Base-by-base conservation (phyloP, 2,888 invertebrate genomes). In the Mesopsocus fuscifrons region DNA sequence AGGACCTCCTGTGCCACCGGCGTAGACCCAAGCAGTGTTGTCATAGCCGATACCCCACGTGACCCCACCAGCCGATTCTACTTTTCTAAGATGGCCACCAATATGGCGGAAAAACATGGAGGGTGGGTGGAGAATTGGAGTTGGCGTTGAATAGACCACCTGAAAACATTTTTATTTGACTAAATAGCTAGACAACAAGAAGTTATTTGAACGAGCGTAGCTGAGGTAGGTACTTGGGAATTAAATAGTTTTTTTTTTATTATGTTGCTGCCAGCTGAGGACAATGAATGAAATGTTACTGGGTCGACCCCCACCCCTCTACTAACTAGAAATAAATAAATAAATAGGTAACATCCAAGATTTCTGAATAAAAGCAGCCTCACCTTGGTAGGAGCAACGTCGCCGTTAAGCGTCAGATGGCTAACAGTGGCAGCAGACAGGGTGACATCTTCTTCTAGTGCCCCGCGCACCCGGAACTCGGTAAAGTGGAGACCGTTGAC, bases 11-110 rank as follows among this genome's bases (percentile, higher is more conserved):
- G 84, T 88, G 34, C 87, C 87, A 3, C 82, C 81, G 9, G 82
- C 83, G 54, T 89, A 88, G 3, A 81, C 78, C 83, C 87, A 91
- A n/a, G 79, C 78, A 21, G 81, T 77, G 53, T 77, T 78, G 58
- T 91, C 85, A 57, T 83, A 83, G 15, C 87, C 81, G 49, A 91
- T 72, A 1, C 82, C 89, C 91, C 91, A 92, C n/a, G 80, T 77
- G 11, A 88, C 71, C n/a, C 84, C 87, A 43, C 68, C 68, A 43
- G 69, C 66, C 41, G 76, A 72, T 57, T 84, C 85, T 0, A 91
- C 71, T 52, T 73, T 69, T 47, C 77, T 69, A 50, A 91, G 67
- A 61, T 91, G 87, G 0, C 91, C 91, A 3, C 88, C 88, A 53
- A 88, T 72, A 61, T 82, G 80, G 32, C 82, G 68, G 87, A 87